A percentile compares a stretch with the other conserved stretches of the same genome.
Evolutionary conservation across 1,140 invertebrate genomes (phyloP).

Genomic region (Parasteatoda tepidariorum): DNA sequence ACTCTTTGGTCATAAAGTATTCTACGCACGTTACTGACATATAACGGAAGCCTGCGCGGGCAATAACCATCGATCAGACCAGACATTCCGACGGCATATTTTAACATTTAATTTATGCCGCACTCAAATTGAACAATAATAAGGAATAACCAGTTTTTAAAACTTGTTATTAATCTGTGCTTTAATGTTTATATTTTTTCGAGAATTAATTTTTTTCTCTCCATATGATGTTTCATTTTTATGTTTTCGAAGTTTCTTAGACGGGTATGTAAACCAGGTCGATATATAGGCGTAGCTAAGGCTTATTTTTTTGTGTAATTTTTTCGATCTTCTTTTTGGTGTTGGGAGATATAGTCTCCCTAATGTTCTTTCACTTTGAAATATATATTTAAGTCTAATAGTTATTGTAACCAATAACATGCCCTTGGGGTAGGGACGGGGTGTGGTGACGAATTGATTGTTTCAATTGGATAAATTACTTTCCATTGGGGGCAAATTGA

Average conservation of each 20-base stretch:
- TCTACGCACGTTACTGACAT: slow-evolving; percentile 21
- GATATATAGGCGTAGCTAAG: slow-evolving; percentile 40
- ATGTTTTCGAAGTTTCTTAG: slow-evolving; percentile 23
- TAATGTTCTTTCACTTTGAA: neutral
- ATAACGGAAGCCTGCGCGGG: slow-evolving; percentile 38
- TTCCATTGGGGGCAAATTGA: neutral
- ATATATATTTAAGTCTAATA: neutral
- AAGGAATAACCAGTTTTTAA: slow-evolving; percentile 49
- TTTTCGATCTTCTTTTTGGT: neutral
- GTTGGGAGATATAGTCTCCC: neutral
- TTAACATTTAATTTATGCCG: slow-evolving; percentile 45
- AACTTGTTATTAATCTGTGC: slow-evolving; percentile 57
- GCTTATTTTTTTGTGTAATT: neutral
- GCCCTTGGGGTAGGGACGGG: neutral
- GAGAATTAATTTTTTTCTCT: neutral
- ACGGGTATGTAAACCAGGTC: slow-evolving; percentile 54
- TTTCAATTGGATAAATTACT: neutral
- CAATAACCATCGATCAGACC: slow-evolving; percentile 52
- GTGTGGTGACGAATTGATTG: neutral
- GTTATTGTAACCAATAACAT: neutral
- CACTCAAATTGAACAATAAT: slow-evolving; percentile 51
- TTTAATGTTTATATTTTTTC: slow-evolving; percentile 14
- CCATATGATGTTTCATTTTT: neutral
- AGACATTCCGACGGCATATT: slow-evolving; percentile 47
- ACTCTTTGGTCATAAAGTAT: slow-evolving; percentile 32